Base-by-base conservation (phyloP, 2,113 vertebrate species). In the Serinus canaria region DNA sequence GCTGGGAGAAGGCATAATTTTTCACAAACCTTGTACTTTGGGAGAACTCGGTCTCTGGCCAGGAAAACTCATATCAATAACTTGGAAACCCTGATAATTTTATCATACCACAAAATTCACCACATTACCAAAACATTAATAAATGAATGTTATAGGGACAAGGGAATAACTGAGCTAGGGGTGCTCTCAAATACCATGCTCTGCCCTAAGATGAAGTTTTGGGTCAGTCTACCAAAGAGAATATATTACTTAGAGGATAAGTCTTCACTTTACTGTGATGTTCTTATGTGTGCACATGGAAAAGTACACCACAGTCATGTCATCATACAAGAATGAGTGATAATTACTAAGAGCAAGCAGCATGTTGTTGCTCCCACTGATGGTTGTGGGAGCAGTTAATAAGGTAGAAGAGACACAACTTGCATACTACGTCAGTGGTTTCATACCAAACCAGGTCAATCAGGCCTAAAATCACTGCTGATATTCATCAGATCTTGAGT, bases 61-160 rank as follows among this genome's bases (percentile, higher is more conserved):
- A 91, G 52, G 58, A 92, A 91, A 58, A 86, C 20, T 84, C 19
- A 44, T 87, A 43, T 80, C 58, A 78, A 41, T 67, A 93, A 92
- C 58, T 75, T 69, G 30, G 59, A 70, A 94, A 11, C 14, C 33
- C 28, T 91, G 27, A 47, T 76, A 87, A 95, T 94, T 92, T 92
- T 80, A 87, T 94, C 92, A 92, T 55, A 55, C 43, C 25, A 70
- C 20, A 67, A 73, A 96, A 67, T 59, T 63, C 4, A n/a, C 47
- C 60, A 41, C 3, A 13, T 39, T 83, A 66, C 16, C 30, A 72
- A 49, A 72, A 25, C 17, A 74, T 30, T 70, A 39, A 58, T 82
- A 94, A 52, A 90, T 49, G 74, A 75, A 89, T 92, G 64, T 79
- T 94, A 94, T 14, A 90, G 47, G 86, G 67, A 66, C 44, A 60